These are phyloP conservation scores for Merops nubicus DNA, from an alignment of 2,113 vertebrate species.

Conservation along the genomic window DNA sequence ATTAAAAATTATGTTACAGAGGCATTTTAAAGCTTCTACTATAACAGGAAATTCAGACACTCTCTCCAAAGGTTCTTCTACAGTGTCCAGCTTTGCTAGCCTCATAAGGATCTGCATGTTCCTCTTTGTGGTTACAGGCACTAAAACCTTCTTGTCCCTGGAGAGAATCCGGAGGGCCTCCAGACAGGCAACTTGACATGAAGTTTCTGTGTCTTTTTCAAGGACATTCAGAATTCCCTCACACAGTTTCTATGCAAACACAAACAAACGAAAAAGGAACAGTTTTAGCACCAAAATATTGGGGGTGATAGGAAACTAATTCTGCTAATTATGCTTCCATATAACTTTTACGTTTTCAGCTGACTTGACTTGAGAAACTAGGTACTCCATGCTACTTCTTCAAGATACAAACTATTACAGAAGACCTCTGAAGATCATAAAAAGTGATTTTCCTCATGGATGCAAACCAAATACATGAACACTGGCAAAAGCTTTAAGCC, in stretches of 20 bases:
- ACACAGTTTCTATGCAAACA: slow-evolving; percentile 85
- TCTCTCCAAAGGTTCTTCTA: slow-evolving; percentile 76
- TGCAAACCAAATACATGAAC: not conserved
- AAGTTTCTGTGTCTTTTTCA: slow-evolving; percentile 79
- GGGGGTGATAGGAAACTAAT: not conserved
- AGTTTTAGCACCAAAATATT: slow-evolving; percentile 15
- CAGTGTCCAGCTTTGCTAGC: slow-evolving; percentile 81
- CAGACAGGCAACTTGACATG: slow-evolving; percentile 89
- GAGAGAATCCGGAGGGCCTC: slow-evolving; percentile 96
- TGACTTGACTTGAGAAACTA: not conserved
- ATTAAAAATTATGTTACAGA: slow-evolving; percentile 97
- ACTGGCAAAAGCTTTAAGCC: not conserved
- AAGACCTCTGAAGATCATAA: not conserved
- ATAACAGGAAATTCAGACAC: slow-evolving; percentile 84
- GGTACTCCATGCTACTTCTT: not conserved
- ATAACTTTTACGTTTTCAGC: not conserved
- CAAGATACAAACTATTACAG: not conserved
- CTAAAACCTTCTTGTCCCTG: slow-evolving; percentile 91
- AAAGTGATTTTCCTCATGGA: not conserved
- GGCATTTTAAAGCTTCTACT: slow-evolving; percentile 96
- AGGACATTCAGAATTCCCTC: slow-evolving; percentile 86
- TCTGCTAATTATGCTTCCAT: not conserved
- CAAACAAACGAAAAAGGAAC: not conserved
- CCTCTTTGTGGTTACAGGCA: slow-evolving; percentile 89
- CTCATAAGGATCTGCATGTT: slow-evolving; percentile 89